Conservation (phyloP, 1,140 invertebrate genomes). For the Papilio dardanus region DNA sequence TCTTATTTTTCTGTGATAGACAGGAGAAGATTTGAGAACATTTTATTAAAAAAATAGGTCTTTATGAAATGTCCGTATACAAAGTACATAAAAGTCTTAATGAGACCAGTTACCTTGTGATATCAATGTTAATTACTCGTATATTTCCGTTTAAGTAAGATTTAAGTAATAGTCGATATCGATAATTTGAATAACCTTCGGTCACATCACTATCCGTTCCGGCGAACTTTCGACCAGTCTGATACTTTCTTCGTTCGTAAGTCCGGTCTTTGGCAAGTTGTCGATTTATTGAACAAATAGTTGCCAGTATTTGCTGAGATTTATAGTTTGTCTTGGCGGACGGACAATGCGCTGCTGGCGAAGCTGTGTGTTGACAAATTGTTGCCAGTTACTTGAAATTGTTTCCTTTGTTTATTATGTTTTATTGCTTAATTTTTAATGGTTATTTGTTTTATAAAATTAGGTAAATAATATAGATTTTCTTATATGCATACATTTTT, state of each 20-base stretch:
- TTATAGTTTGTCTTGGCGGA: constrained; percentile 76
- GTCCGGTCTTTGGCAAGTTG: constrained; percentile 76
- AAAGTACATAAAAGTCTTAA: too few relatives aligned
- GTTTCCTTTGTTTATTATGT: constrained; percentile 2
- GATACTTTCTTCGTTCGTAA: constrained; percentile 78
- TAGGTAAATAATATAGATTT: too few relatives aligned
- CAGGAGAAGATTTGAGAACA: too few relatives aligned
- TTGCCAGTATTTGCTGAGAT: constrained; percentile 65
- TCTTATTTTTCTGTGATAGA: too few relatives aligned
- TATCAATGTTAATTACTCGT: too few relatives aligned
- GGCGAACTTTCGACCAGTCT: constrained; percentile 57
- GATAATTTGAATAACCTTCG: constrained; percentile 31
- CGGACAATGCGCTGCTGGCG: constrained; percentile 59
- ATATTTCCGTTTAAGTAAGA: too few relatives aligned
- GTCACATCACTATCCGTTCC: constrained; percentile 47
- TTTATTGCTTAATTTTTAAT: neutral
- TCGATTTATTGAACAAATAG: constrained; percentile 75
- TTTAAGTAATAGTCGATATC: constrained; percentile 13
- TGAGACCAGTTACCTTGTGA: too few relatives aligned
- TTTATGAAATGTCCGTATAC: too few relatives aligned
- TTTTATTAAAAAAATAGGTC: too few relatives aligned
- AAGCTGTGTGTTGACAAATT: constrained; percentile 45
- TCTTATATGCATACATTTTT: too few relatives aligned
- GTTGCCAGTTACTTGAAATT: constrained; percentile 26
- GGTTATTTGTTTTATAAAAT: neutral